Conservation (phyloP, 1,140 invertebrate species). For the Danaus plexippus region DNA sequence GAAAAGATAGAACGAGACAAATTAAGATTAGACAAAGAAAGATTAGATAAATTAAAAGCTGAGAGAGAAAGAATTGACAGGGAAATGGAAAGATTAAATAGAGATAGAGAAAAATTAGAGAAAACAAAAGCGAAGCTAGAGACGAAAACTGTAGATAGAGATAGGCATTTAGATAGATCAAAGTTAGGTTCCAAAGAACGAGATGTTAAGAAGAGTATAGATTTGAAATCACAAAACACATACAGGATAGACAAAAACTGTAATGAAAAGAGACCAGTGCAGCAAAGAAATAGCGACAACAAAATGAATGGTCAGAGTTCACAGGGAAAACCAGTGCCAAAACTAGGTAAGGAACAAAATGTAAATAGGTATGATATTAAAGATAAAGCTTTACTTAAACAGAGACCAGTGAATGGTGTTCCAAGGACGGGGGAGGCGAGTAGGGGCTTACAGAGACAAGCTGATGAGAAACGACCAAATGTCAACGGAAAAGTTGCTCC, state of each 20-base stretch:
- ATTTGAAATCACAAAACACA: constrained; percentile 61
- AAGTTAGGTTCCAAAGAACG: constrained; percentile 40
- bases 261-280: constrained; percentile 40
- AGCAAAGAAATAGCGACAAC: constrained; percentile 22
- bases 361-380: constrained; percentile 28
- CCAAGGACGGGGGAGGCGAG: constrained; percentile 34
- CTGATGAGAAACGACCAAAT: constrained; percentile 39
- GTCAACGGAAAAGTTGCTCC: constrained; percentile 32
- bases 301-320: constrained; percentile 46
- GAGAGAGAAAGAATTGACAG: constrained; percentile 58
- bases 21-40: constrained; percentile 45
- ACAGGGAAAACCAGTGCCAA: constrained; percentile 50
- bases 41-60: constrained; percentile 52
- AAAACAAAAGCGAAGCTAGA: constrained; percentile 54
- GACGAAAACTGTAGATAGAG: constrained; percentile 38
- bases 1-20: constrained; percentile 40
- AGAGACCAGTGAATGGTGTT: constrained; percentile 32
- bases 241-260: constrained; percentile 65
- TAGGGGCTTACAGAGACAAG: constrained; percentile 31
- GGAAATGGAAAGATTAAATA: constrained; percentile 51
- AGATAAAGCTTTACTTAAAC: constrained; percentile 38
- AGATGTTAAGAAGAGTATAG: constrained; percentile 54
- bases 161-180: constrained; percentile 39
- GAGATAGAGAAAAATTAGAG: constrained; percentile 54
- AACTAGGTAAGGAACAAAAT: constrained; percentile 34